Percentiles rank a stretch among this genome's conserved stretches.
phyloP scores from a whole-genome alignment of 2,888 invertebrate species.

The Athalia cordata region DNA sequence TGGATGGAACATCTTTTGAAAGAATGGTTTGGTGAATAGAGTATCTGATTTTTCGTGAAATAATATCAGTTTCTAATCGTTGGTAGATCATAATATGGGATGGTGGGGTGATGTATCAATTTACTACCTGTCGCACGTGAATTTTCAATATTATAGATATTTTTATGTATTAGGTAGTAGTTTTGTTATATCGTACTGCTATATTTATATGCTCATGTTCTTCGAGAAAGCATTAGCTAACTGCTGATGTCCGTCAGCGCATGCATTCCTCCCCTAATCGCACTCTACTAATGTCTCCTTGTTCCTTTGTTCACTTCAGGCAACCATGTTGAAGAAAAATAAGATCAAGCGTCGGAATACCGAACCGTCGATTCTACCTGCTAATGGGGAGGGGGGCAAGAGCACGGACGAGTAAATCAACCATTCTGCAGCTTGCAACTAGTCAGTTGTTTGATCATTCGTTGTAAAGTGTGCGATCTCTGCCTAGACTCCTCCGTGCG shows the following conservation, averaged over 20 bases:
- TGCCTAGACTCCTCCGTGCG: slow-evolving; percentile 62
- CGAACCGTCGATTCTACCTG: slow-evolving; percentile 85
- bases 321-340: slow-evolving; percentile 99
- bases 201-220: slow-evolving; percentile 18
- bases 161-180: slow-evolving; percentile 54
- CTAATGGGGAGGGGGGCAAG: slow-evolving; percentile 83
- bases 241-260: slow-evolving; percentile 65
- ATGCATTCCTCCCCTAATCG: slow-evolving; percentile 67
- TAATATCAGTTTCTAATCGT: not conserved
- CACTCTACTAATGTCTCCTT: slow-evolving; percentile 71
- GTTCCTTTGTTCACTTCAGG: slow-evolving; percentile 81
- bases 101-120: slow-evolving; percentile 16
- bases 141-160: slow-evolving; percentile 43
- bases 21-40: not conserved
- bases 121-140: slow-evolving; percentile 43
- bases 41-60: not conserved
- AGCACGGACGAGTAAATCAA: slow-evolving; percentile 77
- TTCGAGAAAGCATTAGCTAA: slow-evolving; percentile 48
- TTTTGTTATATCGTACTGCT: slow-evolving; percentile 48
- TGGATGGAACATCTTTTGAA: not conserved
- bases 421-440: slow-evolving; percentile 67
- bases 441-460: slow-evolving; percentile 57
- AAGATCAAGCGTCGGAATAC: slow-evolving; percentile 97
- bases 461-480: slow-evolving; percentile 54
- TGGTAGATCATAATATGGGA: slow-evolving; percentile 8